These are phyloP conservation scores for Rhopalosiphum maidis DNA, from an alignment of 1,140 invertebrate species.

Conservation along the genomic window DNA sequence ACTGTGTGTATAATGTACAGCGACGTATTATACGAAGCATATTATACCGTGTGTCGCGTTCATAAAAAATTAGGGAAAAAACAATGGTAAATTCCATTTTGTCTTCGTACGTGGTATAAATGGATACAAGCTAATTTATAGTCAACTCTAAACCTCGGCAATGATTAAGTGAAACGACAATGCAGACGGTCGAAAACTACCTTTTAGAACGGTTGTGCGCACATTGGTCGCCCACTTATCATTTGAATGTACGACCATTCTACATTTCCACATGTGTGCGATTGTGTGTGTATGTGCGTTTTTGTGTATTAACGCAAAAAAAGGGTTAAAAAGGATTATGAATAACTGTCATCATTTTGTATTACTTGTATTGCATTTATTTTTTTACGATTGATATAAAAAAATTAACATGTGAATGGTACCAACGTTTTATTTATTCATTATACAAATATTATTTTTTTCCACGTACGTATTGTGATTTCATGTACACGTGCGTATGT, in stretches of 20 bases:
- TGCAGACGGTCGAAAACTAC: slow-evolving; percentile 22
- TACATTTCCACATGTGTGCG: not conserved
- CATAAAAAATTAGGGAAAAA: slow-evolving; percentile 2
- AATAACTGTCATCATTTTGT: slow-evolving; percentile 12
- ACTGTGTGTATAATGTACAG: not conserved
- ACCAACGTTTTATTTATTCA: not conserved
- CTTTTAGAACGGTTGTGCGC: not conserved
- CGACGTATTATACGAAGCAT: not conserved
- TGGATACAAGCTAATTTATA: slow-evolving; percentile 47
- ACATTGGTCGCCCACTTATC: slow-evolving; percentile 39
- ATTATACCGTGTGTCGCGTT: not conserved
- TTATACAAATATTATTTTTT: not conserved
- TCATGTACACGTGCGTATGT: not conserved
- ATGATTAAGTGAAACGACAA: slow-evolving; percentile 40
- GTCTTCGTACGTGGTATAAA: not conserved
- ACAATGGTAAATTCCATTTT: slow-evolving; percentile 16
- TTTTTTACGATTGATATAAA: not conserved
- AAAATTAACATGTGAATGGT: not conserved
- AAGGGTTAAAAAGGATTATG: not conserved
- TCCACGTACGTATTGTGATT: not conserved
- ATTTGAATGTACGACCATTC: not conserved
- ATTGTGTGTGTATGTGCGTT: not conserved
- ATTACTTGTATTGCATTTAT: not conserved
- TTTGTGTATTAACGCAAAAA: not conserved
- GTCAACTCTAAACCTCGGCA: not conserved